Conservation (phyloP, 1,140 invertebrate species). For the Diachasmimorpha longicaudata region DNA sequence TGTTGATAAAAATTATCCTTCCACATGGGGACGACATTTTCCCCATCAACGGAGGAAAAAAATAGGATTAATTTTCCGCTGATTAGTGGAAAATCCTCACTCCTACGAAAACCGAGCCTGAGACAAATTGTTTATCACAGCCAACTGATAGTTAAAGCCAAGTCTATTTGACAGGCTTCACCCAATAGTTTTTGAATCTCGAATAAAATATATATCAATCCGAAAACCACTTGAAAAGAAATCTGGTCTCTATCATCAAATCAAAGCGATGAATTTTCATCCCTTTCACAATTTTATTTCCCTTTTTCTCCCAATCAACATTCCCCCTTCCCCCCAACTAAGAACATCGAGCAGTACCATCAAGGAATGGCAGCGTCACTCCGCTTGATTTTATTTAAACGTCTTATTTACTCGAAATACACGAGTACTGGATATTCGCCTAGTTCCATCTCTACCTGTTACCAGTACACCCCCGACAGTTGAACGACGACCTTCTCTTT, state of each 20-base stretch:
- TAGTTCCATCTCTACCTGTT: not conserved
- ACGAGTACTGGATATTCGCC: conserved; percentile 5
- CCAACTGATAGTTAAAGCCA: no score
- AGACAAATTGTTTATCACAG: no score
- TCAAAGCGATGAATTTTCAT: not conserved
- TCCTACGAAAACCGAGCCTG: no score
- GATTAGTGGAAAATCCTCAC: no score
- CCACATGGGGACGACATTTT: no score
- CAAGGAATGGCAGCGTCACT: conserved; percentile 11
- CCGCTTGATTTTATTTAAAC: conserved; percentile 36
- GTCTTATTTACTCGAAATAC: conserved; percentile 36
- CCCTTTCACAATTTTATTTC: not conserved
- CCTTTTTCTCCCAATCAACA: not conserved
- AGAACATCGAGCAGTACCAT: not conserved
- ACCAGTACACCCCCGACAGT: not conserved
- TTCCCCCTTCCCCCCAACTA: not conserved
- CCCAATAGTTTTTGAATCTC: no score
- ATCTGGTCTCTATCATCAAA: not conserved
- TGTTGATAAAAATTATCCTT: no score
- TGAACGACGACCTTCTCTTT: conserved; percentile 18
- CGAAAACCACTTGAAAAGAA: no score
- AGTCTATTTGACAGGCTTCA: no score
- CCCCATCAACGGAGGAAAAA: no score
- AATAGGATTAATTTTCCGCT: no score
- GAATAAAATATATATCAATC: no score